Base-by-base conservation (phyloP, 2,888 invertebrate species). In the Prenolepis imparis region DNA sequence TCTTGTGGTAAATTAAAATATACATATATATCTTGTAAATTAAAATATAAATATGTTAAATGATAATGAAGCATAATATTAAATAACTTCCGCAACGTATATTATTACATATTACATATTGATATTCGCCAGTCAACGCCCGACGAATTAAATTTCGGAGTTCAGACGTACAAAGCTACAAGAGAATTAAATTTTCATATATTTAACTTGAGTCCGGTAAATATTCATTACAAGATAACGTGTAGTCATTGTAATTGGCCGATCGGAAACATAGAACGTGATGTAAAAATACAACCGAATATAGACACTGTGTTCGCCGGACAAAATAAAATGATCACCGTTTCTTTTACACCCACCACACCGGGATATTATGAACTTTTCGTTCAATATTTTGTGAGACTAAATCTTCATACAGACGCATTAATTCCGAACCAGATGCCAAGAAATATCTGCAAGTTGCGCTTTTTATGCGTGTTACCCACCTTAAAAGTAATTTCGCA, bases 121-220 rank as follows among this genome's bases (percentile, higher is more conserved):
- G n/a, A n/a, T n/a, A 15, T 39, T 72, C 15, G 8, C 2, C 18
- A 89, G 95, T 94, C 95, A 15, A 90, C 91, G 24, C 95, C 95
- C 1, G 91, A 91, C n/a, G 89, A 90, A 57, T 82, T 93, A 28
- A 90, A 94, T 86, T 94, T 95, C 70, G 94, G 92, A 3, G 86
- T 92, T 48, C 82, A 93, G 11, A 84, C 81, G 15, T 94, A 93
- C 84, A 93, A 92, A 18, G 86, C 90, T 28, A 84, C 85, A 2
- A 91, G 91, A 48, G 86, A 91, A 36, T 87, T 92, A 6, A 88
- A 90, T 61, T 95, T 95, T 80, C 86, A 93, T 55, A 64, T 95
- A 21, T 94, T 93, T 83, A 95, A 95, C 91, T 94, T 94, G 85
- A 95, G 95, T 41, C 67, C 89, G 28, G 94, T 95, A 2, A 90